phyloP scores from a whole-genome alignment of 2,888 invertebrate genomes.

The Chydorus sphaericus region DNA sequence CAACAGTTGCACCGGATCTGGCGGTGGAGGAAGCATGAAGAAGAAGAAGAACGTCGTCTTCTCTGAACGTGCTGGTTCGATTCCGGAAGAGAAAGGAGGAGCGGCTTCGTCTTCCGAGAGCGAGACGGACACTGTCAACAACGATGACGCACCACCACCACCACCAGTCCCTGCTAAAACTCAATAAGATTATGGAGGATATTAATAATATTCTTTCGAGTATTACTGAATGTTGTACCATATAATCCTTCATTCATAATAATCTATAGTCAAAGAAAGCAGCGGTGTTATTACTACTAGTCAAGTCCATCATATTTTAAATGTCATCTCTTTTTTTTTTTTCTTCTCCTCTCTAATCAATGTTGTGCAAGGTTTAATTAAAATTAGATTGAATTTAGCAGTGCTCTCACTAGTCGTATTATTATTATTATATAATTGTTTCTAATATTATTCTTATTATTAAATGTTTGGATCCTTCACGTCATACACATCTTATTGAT shows the following conservation, averaged over 20 bases:
- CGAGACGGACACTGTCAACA: background rate
- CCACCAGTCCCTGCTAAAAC: background rate
- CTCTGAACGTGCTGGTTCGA: background rate
- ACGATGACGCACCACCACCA: too few relatives aligned
- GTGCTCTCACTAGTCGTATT: too few relatives aligned
- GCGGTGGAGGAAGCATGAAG: background rate
- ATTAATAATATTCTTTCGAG: too few relatives aligned
- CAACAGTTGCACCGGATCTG: background rate
- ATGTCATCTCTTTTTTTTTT: background rate
- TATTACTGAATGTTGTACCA: too few relatives aligned
- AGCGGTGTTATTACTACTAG: background rate
- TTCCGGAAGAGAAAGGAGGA: background rate
- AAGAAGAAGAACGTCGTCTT: background rate
- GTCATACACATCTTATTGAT: too few relatives aligned
- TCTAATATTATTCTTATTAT: too few relatives aligned
- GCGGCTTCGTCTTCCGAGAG: background rate
- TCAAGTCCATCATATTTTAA: too few relatives aligned
- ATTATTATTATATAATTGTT: too few relatives aligned
- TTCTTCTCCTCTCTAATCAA: background rate
- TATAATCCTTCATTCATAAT: background rate
- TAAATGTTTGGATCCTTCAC: too few relatives aligned
- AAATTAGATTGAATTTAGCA: too few relatives aligned
- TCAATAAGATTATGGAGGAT: too few relatives aligned
- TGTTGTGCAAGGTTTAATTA: background rate
- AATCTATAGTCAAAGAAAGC: background rate